Percentiles rank a stretch among this genome's conserved stretches.
These are phyloP conservation scores for Amazona guildingii DNA, from an alignment of 2,113 vertebrate genomes.

Conservation along the genomic window DNA sequence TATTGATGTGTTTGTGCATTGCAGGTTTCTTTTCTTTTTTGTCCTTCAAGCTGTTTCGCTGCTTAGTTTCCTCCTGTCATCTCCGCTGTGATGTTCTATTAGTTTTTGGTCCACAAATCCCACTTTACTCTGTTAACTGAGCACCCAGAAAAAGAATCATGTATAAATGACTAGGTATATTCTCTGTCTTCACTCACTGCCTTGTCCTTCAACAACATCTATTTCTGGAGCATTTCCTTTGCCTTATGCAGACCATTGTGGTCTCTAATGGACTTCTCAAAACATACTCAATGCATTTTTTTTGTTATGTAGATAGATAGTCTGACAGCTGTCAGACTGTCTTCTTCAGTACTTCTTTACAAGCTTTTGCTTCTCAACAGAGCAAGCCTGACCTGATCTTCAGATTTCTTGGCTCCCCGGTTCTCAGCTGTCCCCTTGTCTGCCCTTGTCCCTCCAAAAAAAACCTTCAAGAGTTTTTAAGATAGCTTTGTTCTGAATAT, in stretches of 20 bases:
- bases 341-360: neutral
- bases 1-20: neutral
- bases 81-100: neutral
- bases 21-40: neutral
- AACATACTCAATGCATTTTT: neutral
- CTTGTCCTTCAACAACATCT: neutral
- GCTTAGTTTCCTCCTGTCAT: neutral
- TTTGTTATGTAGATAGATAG: neutral
- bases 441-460: fast-evolving
- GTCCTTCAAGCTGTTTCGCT: neutral
- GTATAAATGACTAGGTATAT: neutral
- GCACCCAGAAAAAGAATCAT: neutral
- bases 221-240: neutral
- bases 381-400: neutral
- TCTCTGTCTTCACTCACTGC: neutral
- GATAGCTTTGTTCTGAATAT: neutral
- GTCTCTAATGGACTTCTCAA: neutral
- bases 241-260: neutral
- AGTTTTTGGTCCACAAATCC: neutral
- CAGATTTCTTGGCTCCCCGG: neutral
- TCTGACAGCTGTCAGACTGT: neutral
- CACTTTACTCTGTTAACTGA: neutral
- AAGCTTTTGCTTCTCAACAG: neutral
- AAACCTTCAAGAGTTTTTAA: neutral
- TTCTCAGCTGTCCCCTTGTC: neutral